Conservation (phyloP, 2,113 vertebrate species). For the Psammodynastes pulverulentus region DNA sequence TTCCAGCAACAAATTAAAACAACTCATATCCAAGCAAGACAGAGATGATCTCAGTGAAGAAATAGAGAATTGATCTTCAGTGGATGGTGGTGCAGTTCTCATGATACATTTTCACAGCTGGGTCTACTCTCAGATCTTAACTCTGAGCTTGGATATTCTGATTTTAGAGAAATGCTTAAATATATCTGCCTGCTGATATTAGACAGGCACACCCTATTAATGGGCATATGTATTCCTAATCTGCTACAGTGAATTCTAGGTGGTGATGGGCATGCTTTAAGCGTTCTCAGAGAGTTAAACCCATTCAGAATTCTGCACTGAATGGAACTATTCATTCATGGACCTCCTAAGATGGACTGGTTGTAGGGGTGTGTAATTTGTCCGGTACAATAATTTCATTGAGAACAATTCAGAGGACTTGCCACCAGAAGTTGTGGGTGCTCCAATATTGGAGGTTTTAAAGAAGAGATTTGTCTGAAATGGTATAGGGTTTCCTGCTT, state of each 20-base stretch:
- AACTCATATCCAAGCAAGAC: background rate
- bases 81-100: background rate
- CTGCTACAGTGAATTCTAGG: background rate
- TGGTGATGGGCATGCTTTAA: background rate
- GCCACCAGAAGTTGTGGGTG: too few relatives aligned
- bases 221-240: background rate
- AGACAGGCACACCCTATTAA: background rate
- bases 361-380: background rate
- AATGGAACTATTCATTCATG: background rate
- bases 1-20: background rate
- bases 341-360: background rate
- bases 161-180: background rate
- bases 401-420: background rate
- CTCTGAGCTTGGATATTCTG: background rate
- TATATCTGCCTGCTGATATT: background rate
- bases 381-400: background rate
- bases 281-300: background rate
- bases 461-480: too few relatives aligned
- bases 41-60: background rate
- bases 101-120: background rate
- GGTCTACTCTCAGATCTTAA: background rate
- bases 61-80: background rate
- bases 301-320: background rate
- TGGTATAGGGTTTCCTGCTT: background rate
- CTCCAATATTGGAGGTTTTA: too few relatives aligned